Evolutionary conservation across 2,888 invertebrate species (phyloP), one percentile per base, ranked within the genome.

Genomic region (Lamellibrachia columna): DNA sequence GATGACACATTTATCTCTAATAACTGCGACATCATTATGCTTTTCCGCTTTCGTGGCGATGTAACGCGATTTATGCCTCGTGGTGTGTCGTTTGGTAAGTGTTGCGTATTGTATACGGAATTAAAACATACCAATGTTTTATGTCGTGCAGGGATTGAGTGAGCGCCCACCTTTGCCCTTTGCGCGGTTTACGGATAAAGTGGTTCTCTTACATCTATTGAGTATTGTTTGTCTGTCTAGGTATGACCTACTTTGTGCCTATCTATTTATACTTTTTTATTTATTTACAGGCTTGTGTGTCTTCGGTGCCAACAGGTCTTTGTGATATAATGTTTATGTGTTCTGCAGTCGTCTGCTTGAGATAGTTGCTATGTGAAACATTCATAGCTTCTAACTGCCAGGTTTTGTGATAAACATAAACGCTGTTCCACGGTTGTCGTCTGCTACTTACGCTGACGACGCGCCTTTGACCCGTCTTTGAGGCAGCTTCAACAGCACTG

Each of bases 291-390:
- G 75, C 2, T 22, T n/a, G 75, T 15, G 75, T 75, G 75, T 75
- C 75, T 11, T n/a, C 75, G 75, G n/a, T 75, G 75, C n/a, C 75
- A 75, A 15, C 22, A 22, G n/a, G 75, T 22, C 22, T 75, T 75
- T 75, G 75, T 75, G 75, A 75, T 75, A 15, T 75, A 75, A 75
- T 75, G 75, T 75, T 75, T 75, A 75, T 75, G 75, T 15, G 15
- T 75, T 75, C 75, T 75, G 75, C 75, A 15, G 75, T 75, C 75
- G n/a, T 75, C n/a, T 75, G 75, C 75, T 75, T 75, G 75, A 75
- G 75, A 75, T 75, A 22, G 75, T 15, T 75, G 75, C 22, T 75
- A 22, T 15, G 75, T 75, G 22, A 75, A 75, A 75, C 75, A 22
- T n/a, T n/a, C n/a, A 75, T 75, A 75, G 75, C 75, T 75, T n/a